Evolutionary conservation across 2,888 invertebrate genomes (phyloP).

Genomic region (Amblyteles armatorius): DNA sequence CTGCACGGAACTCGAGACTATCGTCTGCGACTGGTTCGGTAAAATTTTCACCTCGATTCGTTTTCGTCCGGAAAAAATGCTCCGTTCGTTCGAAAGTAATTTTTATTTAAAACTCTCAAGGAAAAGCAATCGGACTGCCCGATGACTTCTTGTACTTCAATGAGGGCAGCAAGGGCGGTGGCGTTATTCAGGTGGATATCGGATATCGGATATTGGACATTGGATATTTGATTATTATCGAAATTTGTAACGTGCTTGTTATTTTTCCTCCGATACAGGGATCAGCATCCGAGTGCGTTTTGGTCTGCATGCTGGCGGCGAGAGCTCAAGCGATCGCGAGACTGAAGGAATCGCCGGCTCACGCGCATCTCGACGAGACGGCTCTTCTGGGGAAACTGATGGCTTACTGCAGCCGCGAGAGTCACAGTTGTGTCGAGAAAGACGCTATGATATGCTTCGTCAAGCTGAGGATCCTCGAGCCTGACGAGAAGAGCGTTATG

Average conservation of each 20-base stretch:
- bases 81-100: neutral
- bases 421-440: conserved; percentile 97
- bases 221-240: neutral
- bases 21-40: conserved; percentile 98
- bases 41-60: conserved; percentile 78
- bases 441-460: conserved; percentile 98
- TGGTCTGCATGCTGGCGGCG: conserved; percentile 97
- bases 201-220: neutral
- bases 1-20: conserved; percentile 97
- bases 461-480: conserved; percentile 94
- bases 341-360: conserved; percentile 90
- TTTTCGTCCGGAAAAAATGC: neutral
- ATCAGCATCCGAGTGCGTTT: conserved; percentile 97
- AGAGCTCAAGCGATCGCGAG: conserved; percentile 94
- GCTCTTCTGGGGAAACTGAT: conserved; percentile 96
- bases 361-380: conserved; percentile 96
- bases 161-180: conserved; percentile 95
- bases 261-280: conserved; percentile 87
- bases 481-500: conserved; percentile 93
- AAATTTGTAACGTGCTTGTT: neutral
- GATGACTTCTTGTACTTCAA: conserved; percentile 93
- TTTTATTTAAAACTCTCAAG: conserved; percentile 83
- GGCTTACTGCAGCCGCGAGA: conserved; percentile 96
- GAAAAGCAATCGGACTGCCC: conserved; percentile 96
- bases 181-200: conserved; percentile 93